Conservation (phyloP, 2,888 invertebrate species). For the Andrena bucephala region DNA sequence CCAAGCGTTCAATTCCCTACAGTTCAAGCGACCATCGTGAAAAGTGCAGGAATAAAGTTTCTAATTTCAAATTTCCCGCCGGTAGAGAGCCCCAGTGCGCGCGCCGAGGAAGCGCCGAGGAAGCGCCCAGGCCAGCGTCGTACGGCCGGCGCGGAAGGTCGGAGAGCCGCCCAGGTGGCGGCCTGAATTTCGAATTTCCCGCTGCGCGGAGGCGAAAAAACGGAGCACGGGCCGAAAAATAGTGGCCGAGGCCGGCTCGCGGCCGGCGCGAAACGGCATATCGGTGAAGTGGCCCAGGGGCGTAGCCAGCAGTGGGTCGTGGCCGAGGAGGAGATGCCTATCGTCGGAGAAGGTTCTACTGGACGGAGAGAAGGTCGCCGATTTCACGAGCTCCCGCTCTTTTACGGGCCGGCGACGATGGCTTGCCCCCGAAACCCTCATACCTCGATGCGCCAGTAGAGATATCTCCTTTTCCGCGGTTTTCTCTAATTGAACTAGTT, state of each 20-base stretch:
- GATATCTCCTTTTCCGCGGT: constrained; percentile 81
- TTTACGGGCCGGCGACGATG: constrained; percentile 70
- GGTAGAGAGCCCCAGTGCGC: background rate
- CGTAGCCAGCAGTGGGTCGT: constrained; percentile 57
- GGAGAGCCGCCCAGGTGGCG: background rate
- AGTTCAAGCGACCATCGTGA: background rate
- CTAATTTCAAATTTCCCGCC: background rate
- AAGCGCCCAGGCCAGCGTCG: background rate
- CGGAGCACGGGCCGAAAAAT: constrained; percentile 8
- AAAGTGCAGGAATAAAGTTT: background rate
- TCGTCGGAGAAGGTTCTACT: constrained; percentile 56
- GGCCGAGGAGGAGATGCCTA: constrained; percentile 57
- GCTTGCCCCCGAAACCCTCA: constrained; percentile 82
- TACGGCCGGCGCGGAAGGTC: background rate
- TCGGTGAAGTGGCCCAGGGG: constrained; percentile 60
- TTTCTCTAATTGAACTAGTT: constrained; percentile 83
- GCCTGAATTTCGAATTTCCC: constrained; percentile 18
- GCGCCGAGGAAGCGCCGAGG: background rate
- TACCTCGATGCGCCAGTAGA: constrained; percentile 78
- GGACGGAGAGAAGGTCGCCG: constrained; percentile 70
- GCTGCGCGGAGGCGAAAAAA: background rate
- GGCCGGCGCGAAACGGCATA: constrained; percentile 32
- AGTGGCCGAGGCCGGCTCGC: constrained; percentile 1
- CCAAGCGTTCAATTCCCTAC: background rate
- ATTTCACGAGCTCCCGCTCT: constrained; percentile 66